Evolutionary conservation across 1,140 invertebrate genomes (phyloP), one percentile per base, ranked within the genome.

Genomic region (Drosophila cardini): DNA sequence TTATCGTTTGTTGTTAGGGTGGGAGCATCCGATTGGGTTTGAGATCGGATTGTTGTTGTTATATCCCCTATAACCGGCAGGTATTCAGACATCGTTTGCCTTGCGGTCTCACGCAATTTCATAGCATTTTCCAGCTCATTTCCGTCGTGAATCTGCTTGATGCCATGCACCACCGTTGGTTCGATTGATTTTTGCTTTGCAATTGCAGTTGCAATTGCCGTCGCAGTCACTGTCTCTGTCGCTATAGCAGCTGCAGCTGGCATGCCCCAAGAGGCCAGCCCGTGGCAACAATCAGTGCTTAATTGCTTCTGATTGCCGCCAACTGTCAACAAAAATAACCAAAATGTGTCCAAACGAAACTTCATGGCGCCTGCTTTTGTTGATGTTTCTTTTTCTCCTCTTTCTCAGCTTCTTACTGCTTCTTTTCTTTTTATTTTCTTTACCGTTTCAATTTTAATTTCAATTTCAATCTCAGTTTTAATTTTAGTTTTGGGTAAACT

Each of bases 281-380:
- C 64, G 52, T 30, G 18, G 64, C 72, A 67, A 65, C 79, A 58
- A 78, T 80, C 72, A 72, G 55, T 60, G 76, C 73, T 69, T 77
- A 91, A 90, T 77, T 81, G 82, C 72, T 79, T 64, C 68, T 76
- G 80, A 70, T 74, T 69, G 73, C 74, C 76, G 53, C 84, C 76
- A 84, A 91, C 76, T 82, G 90, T 90, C 90, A 91, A 52, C 76
- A 86, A 67, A 84, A 91, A 80, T 67, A 91, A 72, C 85, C 90
- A 90, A 82, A 91, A 83, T 64, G 78, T 52, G 67, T 78, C 80
- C 73, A 82, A 86, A 58, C 71, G 62, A 71, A 85, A 87, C 74
- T 86, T 86, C 82, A 90, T 86, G 79, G 73, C 80, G 73, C 48
- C 48, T 61, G 42, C 11, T 46, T 43, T 11, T 13, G 70, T 60